A percentile compares a stretch with the other conserved stretches of the same genome.
These are phyloP conservation scores for Coregonus ussuriensis DNA, from an alignment of 2,797 vertebrate species.

Conservation along the genomic window DNA sequence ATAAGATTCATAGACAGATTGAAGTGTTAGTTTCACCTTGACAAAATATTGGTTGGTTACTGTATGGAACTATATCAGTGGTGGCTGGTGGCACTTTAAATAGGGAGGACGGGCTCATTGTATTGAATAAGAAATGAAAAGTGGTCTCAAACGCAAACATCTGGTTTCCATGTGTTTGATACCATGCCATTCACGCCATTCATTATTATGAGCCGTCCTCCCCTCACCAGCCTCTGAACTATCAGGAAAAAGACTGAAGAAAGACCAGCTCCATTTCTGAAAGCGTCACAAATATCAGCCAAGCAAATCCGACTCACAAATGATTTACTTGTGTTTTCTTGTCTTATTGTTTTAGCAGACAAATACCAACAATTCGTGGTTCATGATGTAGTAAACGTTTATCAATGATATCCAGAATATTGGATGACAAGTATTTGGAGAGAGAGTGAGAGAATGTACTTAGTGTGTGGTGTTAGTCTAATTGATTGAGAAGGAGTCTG, in stretches of 20 bases:
- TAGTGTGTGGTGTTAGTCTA: conserved; percentile 27
- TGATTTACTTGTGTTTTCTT: conserved; percentile 6
- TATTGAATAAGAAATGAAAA: too few species aligned
- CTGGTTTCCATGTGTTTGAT: too few species aligned
- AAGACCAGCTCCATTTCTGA: conserved; percentile 22
- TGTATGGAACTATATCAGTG: conserved; percentile 20
- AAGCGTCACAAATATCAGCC: conserved; percentile 29
- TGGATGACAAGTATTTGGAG: conserved; percentile 42
- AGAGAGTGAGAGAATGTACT: conserved; percentile 17
- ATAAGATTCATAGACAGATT: conserved; percentile 32
- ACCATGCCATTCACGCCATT: too few species aligned
- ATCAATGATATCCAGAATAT: conserved; percentile 39
- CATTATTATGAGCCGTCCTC: too few species aligned
- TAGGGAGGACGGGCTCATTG: too few species aligned
- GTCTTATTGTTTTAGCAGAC: conserved; percentile 1
- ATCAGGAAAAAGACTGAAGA: conserved; percentile 21
- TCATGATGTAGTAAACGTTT: not conserved
- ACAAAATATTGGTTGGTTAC: conserved; percentile 2
- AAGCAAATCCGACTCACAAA: too few species aligned
- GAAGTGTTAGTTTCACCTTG: conserved; percentile 41
- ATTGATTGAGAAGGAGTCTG: conserved; percentile 29
- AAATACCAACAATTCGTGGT: conserved; percentile 6
- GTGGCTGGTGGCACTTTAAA: too few species aligned
- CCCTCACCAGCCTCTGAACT: too few species aligned
- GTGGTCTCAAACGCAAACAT: too few species aligned